Base-by-base conservation (phyloP, 2,888 invertebrate genomes). In the Hypsopygia costalis region DNA sequence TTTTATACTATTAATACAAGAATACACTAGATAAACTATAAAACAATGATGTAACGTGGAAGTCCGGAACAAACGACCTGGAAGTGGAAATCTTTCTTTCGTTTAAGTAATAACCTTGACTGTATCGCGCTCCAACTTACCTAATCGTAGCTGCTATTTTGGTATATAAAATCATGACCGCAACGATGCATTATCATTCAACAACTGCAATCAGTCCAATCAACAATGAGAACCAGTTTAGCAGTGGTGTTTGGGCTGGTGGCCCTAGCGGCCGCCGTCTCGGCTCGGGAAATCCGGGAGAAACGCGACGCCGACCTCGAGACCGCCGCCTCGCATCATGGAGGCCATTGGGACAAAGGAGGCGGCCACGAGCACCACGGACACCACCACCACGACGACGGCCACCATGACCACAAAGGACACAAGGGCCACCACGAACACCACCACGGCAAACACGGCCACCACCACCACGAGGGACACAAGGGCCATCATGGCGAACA, bases 361-460 rank as follows among this genome's bases (percentile, higher is more conserved):
- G 91, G 91, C 21, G 92, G 92, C 7, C 90, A 91, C 48, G 91
- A 92, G 89, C 89, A 92, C 53, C 91, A 93, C 56, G 89, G 83
- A 0, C 91, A 91, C 49, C 91, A 93, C 51, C 91, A 91, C 62
- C 89, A 90, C 40, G 90, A 91, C 11, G 90, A 92, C 50, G 93
- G 93, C 0, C 91, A 90, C 38, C 91, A 93, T 52, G 92, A 89
- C 32, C 92, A 93, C 55, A 93, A 93, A 54, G 92, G 92, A 3
- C 93, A 94, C 80, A 92, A 93, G 58, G 90, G 91, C 1, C 89
- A 91, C 47, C 93, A 94, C 52, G 90, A 91, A 30, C 83, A 92
- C 51, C 91, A 92, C 51, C 92, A 93, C 58, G 92, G 92, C 6
- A 82, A 92, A 38, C 91, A 93, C 47, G 94, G 94, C 0, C 93